Evolutionary conservation across 2,888 invertebrate species (phyloP), one percentile per base, ranked within the genome.

Genomic region (Lysandra coridon): DNA sequence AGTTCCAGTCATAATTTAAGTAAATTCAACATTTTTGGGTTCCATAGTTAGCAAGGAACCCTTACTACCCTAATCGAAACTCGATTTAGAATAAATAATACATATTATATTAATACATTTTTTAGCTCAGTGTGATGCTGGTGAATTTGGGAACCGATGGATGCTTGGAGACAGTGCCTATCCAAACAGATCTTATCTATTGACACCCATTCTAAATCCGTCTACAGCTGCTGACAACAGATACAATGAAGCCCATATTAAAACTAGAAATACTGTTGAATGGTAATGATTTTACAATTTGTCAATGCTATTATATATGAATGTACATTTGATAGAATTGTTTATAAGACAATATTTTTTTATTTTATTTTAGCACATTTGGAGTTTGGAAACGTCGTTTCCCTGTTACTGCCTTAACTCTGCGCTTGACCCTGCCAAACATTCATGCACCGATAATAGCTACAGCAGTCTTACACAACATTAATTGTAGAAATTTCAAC

Each of bases 171-270:
- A 82, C 30, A 79, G 77, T 79, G 82, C 79, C 6, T 82, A 82
- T 78, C 80, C 81, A 30, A 80, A 79, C 33, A 75, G 75, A 33
- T 23, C 78, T 57, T 80, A 81, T 74, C 78, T 83, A 14, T 62
- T 83, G 10, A 84, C 82, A 23, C 82, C 83, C 69, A 23, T 82
- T 69, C 53, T 81, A 77, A 82, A 83, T 79, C 82, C 83, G 14
- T 37, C 7, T n/a, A 82, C 81, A 12, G 37, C 79, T n/a, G 60
- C 60, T n/a, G 60, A 60, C 17, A 60, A 60, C n/a, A 60, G n/a
- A 60, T n/a, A 60, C n/a, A 60, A 60, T 60, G 60, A 60, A 60
- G n/a, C 60, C 5, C 60, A 60, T 60, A 60, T 60, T 60, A 60
- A 60, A 60, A 60, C 60, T 60, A 60, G 60, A 60, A 60, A 60